phyloP scores from a whole-genome alignment of 2,797 vertebrate genomes.

The Cynodonichthys magdalenae region DNA sequence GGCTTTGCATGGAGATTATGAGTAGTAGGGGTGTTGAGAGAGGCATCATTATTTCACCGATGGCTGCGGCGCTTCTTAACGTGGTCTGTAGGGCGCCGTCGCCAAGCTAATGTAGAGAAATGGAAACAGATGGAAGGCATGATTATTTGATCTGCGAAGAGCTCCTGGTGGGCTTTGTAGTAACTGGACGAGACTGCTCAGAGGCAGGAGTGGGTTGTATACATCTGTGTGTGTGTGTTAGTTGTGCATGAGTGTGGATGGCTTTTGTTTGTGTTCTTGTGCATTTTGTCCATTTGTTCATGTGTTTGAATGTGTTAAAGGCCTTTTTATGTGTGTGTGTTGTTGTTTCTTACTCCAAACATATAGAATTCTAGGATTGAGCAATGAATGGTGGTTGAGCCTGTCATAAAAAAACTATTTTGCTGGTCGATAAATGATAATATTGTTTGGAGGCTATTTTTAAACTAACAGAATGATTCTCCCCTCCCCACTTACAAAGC shows the following conservation, averaged over 20 bases:
- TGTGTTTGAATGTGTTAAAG: slow-evolving; percentile 38
- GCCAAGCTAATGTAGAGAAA: slow-evolving; percentile 68
- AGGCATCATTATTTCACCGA: slow-evolving; percentile 72
- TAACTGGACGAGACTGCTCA: slow-evolving; percentile 63
- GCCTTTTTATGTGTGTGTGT: slow-evolving; percentile 25
- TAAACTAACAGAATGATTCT: no score
- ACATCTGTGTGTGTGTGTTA: slow-evolving; percentile 38
- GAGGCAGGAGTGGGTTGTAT: slow-evolving; percentile 58
- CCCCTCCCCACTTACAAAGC: no score
- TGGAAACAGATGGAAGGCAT: slow-evolving; percentile 75
- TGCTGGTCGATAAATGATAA: no score
- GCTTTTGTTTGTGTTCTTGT: slow-evolving; percentile 44
- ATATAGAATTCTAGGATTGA: slow-evolving; percentile 43
- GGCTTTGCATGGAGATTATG: slow-evolving; percentile 63
- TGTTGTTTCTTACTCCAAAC: slow-evolving; percentile 43
- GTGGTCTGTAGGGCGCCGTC: slow-evolving; percentile 65
- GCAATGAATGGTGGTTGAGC: slow-evolving; percentile 20
- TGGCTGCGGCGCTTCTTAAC: slow-evolving; percentile 58
- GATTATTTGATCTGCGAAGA: slow-evolving; percentile 77
- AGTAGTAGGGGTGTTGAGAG: slow-evolving; percentile 57
- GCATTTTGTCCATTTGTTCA: slow-evolving; percentile 55
- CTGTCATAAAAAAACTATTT: no score
- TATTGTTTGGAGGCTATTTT: no score
- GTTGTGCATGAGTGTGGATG: slow-evolving; percentile 41
- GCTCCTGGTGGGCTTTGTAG: slow-evolving; percentile 73